These are phyloP conservation scores for Dendroctonus ponderosae DNA, from an alignment of 1,140 invertebrate genomes.

Conservation along the genomic window DNA sequence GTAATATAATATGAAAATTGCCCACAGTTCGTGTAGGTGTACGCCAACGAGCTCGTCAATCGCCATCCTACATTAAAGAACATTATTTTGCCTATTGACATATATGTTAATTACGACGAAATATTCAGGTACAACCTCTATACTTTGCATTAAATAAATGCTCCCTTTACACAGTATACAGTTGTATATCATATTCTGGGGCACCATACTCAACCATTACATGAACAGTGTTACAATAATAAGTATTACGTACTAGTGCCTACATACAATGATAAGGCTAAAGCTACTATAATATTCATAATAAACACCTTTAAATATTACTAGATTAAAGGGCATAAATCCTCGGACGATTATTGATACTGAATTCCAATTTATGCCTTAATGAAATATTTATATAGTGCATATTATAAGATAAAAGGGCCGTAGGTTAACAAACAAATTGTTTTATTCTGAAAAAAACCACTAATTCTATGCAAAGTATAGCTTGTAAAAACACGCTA, in stretches of 20 bases:
- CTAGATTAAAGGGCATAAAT: slow-evolving; percentile 25
- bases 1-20: slow-evolving; percentile 24
- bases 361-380: slow-evolving; percentile 24
- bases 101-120: slow-evolving; percentile 50
- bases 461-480: slow-evolving; percentile 89
- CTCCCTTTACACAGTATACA: slow-evolving; percentile 48
- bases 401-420: slow-evolving; percentile 30
- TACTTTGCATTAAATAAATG: slow-evolving; percentile 89
- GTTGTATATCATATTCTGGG: slow-evolving; percentile 41
- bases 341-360: not conserved
- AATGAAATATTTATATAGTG: slow-evolving; percentile 37
- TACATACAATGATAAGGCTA: slow-evolving; percentile 37
- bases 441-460: slow-evolving; percentile 65
- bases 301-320: slow-evolving; percentile 41
- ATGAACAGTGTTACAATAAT: slow-evolving; percentile 20
- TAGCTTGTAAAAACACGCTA: slow-evolving; percentile 65
- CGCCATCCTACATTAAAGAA: slow-evolving; percentile 15
- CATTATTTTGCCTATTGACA: slow-evolving; percentile 46
- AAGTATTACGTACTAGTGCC: slow-evolving; percentile 37
- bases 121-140: slow-evolving; percentile 69
- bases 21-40: slow-evolving; percentile 10
- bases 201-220: slow-evolving; percentile 33
- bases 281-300: slow-evolving; percentile 38
- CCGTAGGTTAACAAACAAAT: slow-evolving; percentile 26
- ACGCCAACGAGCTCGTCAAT: slow-evolving; percentile 2